Conservation (phyloP, 1,140 invertebrate species). For the Anastatus disparis region DNA sequence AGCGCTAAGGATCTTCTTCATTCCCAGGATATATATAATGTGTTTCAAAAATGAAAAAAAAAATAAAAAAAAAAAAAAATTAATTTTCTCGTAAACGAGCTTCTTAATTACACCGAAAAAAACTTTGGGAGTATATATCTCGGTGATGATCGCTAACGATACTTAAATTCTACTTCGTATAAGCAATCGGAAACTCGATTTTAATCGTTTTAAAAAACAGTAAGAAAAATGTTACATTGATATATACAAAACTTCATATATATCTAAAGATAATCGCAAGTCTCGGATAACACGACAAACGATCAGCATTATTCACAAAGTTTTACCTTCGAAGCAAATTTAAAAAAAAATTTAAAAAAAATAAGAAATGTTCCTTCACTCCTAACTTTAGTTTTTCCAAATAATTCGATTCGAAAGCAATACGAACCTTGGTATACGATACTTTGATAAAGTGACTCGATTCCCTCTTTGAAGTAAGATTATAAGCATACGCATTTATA, state of each 20-base stretch:
- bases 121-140: background rate
- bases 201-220: constrained; percentile 14
- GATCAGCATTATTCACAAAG: no score
- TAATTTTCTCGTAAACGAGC: constrained; percentile 29
- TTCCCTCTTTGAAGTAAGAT: background rate
- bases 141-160: background rate
- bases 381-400: no score
- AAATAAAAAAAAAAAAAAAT: no score
- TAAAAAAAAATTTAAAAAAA: no score
- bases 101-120: constrained; percentile 27
- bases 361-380: no score
- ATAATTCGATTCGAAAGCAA: background rate
- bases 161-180: no score
- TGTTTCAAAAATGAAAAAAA: background rate
- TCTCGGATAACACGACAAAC: no score
- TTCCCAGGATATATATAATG: constrained; percentile 14
- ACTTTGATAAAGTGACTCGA: background rate
- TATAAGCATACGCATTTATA: background rate
- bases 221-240: no score
- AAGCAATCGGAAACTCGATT: constrained; percentile 32
- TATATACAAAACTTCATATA: no score
- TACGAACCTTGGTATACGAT: background rate
- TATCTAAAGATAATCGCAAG: no score
- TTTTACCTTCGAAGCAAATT: no score
- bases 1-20: constrained; percentile 1